Base-by-base conservation (phyloP, 2,888 invertebrate genomes). In the Epinotia nisella region DNA sequence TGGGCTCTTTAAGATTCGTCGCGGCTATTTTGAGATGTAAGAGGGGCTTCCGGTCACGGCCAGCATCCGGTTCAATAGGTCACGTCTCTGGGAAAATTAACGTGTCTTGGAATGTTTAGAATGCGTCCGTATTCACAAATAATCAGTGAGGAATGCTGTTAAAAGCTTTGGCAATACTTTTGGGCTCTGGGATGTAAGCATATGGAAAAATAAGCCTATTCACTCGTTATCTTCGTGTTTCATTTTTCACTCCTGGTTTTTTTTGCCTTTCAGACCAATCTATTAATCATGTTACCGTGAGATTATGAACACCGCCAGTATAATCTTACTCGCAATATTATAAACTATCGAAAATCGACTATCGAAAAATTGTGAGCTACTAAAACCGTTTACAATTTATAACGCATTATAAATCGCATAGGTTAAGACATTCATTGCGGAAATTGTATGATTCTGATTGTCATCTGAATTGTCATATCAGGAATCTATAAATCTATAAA, bases 1-100 rank as follows among this genome's bases (percentile, higher is more conserved):
- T 86, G 79, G 82, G 81, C 83, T 86, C 85, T 88, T 80, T 85
- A 85, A 84, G 87, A 90, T 91, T 90, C 85, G 92, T 84, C 84
- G 87, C 86, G 91, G 91, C 86, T 90, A 90, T 89, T 90, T 88
- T 86, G 83, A 89, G 90, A 91, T 90, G 90, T 90, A 90, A 89
- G 88, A 87, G 84, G 87, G 85, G 82, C 90, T 90, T 91, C 92
- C 92, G 92, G 92, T 85, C 87, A 85, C 86, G 88, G 87, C 80
- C 88, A 82, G 87, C 87, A 87, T 91, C 91, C 92, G 91, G 90
- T 87, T 80, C 81, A 75, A 79, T 78, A 77, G 77, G 80, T 78
- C 82, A 81, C 74, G 75, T 75, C 73, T 68, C 58, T 73, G 73
- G 69, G 69, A 73, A 72, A 73, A 73, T 73, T 73, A 73, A 73